Conservation (phyloP, 1,140 invertebrate species). For the Lerema accius region DNA sequence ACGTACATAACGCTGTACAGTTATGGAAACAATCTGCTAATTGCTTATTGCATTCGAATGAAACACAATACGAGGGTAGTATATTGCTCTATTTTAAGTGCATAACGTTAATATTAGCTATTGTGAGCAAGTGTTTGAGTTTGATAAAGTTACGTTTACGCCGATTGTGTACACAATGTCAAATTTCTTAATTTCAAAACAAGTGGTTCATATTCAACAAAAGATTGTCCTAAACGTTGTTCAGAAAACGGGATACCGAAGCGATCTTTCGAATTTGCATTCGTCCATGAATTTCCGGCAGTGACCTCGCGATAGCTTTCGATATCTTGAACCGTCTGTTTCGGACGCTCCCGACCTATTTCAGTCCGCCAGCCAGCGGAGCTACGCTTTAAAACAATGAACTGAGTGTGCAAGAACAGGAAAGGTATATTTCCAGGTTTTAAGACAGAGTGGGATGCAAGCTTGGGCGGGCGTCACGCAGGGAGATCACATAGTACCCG, state of each 20-base stretch:
- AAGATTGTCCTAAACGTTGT: conserved; percentile 21
- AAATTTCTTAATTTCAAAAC: conserved; percentile 22
- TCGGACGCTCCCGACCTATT: conserved; percentile 78
- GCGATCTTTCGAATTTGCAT: conserved; percentile 33
- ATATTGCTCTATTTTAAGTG: conserved; percentile 54
- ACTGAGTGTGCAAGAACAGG: conserved; percentile 67
- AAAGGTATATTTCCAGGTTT: conserved; percentile 61
- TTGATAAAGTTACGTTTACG: conserved; percentile 33
- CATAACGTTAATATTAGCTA: conserved; percentile 50
- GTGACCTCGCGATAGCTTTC: conserved; percentile 77
- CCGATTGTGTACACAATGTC: conserved; percentile 37
- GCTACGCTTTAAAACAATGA: conserved; percentile 77
- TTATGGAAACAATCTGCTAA: conserved; percentile 66
- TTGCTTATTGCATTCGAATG: conserved; percentile 56
- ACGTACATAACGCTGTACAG: conserved; percentile 44
- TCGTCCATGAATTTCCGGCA: conserved; percentile 57
- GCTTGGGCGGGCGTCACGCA: conserved; percentile 65
- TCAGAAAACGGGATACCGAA: conserved; percentile 31
- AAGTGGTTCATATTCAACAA: conserved; percentile 6
- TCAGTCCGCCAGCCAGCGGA: conserved; percentile 71
- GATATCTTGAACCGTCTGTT: conserved; percentile 73
- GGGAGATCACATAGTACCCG: conserved; percentile 75
- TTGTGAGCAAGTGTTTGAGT: conserved; percentile 38
- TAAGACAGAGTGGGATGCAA: conserved; percentile 65
- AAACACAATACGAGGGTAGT: conserved; percentile 45